Base-by-base conservation (phyloP, 2,888 invertebrate species). In the Apantesis nais region DNA sequence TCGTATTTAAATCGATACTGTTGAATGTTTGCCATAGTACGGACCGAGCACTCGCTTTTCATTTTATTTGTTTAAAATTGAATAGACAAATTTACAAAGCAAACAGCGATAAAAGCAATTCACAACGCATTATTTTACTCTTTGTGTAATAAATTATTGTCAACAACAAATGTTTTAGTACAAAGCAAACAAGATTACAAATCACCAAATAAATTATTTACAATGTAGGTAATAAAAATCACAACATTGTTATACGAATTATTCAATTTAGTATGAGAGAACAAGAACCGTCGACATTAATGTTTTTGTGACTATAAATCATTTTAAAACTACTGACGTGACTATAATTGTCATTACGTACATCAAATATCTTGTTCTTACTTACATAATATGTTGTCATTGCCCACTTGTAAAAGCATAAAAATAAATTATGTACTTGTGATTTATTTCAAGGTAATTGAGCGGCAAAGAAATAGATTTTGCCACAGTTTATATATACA, bases 201-300 rank as follows among this genome's bases (percentile, higher is more conserved):
- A 66, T 55, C n/a, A 52, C 19, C n/a, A 52, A 44, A 63, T 29
- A 63, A 41, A 62, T 48, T 29, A 70, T 70, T 70, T 58, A 66
- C 52, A 66, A 37, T 34, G 37, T 37, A 37, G 25, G 34, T 37
- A 63, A 69, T 60, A 55, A 77, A 76, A 69, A 73, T 70, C 52
- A 73, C 31, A 34, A 16, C 39, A 3, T 65, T 61, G 19, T 72
- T 58, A 63, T 63, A 64, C 29, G 31, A 71, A 67, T 71, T 60
- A 71, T 66, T 62, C 55, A 72, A 72, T 66, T 74, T 44, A n/a
- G 14, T 31, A 55, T 69, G 31, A 61, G 55, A 62, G n/a, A n/a
- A 34, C 39, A 67, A 68, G 62, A 61, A 29, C 41, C 62, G 48
- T 41, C n/a, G 62, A 66, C 62, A 41, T 70, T 67, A 31, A 67